These are phyloP conservation scores for Andricus grossulariae DNA, from an alignment of 1,140 invertebrate species.

Conservation along the genomic window DNA sequence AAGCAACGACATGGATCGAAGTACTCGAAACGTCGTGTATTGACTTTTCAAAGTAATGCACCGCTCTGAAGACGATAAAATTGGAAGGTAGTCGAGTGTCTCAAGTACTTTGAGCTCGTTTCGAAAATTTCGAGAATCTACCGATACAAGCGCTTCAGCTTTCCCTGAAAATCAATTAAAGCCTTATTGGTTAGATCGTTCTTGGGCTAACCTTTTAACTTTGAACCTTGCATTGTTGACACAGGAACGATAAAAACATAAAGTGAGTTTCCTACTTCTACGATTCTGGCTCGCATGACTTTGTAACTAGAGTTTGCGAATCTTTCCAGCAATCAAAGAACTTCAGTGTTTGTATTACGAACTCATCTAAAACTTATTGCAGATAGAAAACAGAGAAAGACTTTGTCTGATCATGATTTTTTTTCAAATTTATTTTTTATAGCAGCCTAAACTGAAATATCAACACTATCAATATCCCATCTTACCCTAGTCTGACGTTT, in stretches of 20 bases:
- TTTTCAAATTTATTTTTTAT: no score
- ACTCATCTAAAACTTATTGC: slow-evolving; percentile 16
- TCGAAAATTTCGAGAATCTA: background rate
- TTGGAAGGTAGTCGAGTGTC: background rate
- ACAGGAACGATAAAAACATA: slow-evolving; percentile 10
- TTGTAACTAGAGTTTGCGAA: slow-evolving; percentile 14
- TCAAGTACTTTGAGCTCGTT: no score
- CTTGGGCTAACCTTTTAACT: slow-evolving; percentile 1
- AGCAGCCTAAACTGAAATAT: no score
- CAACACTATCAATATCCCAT: no score
- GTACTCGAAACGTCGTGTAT: slow-evolving; percentile 34
- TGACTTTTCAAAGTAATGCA: background rate
- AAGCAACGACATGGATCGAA: slow-evolving; percentile 47
- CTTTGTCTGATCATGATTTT: background rate
- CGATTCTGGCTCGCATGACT: background rate
- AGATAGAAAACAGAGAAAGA: slow-evolving; percentile 9
- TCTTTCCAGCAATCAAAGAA: slow-evolving; percentile 8
- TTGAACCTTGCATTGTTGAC: background rate
- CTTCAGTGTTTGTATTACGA: slow-evolving; percentile 11
- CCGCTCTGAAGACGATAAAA: background rate
- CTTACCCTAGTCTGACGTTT: no score
- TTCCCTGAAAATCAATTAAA: background rate
- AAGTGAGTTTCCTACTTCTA: slow-evolving; percentile 21
- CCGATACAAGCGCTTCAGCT: background rate
- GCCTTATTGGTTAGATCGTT: background rate